Evolutionary conservation across 2,113 vertebrate genomes (phyloP), one percentile per base, ranked within the genome.

Genomic region (Anguilla japonica): DNA sequence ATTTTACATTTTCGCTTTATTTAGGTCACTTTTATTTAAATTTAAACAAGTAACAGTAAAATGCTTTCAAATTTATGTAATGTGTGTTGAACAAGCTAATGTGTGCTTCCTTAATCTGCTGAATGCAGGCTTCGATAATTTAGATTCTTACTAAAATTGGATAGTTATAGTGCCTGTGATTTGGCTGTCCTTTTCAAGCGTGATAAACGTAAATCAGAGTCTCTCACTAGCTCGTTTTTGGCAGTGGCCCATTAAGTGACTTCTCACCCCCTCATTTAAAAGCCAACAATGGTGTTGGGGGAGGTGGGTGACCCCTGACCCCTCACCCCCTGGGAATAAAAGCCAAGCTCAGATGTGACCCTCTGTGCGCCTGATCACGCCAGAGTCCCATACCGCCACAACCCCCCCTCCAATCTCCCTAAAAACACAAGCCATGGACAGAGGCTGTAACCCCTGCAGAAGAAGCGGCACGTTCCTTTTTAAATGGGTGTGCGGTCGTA

Each of bases 261-360:
- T 93, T 93, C 84, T 91, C 85, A 92, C 93, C 91, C 43, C 90
- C 34, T 87, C 85, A 94, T 95, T 91, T 92, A 91, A 93, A 94
- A 93, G 92, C 87, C 85, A 89, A 95, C 94, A 94, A 94, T 91
- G 63, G 85, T 8, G 86, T 60, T 41, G 79, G 85, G 40, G 78
- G 87, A 89, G 91, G 91, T 90, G 91, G 91, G 93, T 94, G 91
- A 94, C 93, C 93, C 89, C 87, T 91, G 91, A 91, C 93, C 91
- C 83, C 53, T 90, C 79, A 85, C 84, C 91, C 91, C 89, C 57
- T 87, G 91, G 91, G 94, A 94, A 93, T 89, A 78, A 88, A 92
- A 93, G 89, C 85, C 89, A 89, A 91, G 89, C 92, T 92, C 88
- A 88, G 90, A 84, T 89, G 84, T 34, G 83, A 91, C 93, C 92